Evolutionary conservation across 1,140 invertebrate species (phyloP), one percentile per base, ranked within the genome.

Genomic region (Polyergus mexicanus): DNA sequence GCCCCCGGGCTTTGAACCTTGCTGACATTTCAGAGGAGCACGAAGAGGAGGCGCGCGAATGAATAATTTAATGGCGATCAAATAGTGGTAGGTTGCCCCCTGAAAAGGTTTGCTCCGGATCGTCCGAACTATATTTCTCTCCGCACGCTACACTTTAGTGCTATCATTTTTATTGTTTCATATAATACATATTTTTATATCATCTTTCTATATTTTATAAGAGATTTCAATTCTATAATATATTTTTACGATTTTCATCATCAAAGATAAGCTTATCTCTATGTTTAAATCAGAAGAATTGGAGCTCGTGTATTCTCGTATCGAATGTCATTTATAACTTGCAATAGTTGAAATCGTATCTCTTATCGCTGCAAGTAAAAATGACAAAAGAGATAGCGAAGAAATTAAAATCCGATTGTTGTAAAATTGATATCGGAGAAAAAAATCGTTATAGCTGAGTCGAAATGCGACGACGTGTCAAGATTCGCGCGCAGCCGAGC

Each of bases 401-500:
- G 11, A n/a, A n/a, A 76, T 13, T 16, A 28, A 44, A 44, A 77
- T 32, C 85, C 72, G 74, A 86, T 88, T 47, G 19, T 76, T 72
- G 25, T 54, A 63, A 38, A 32, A 75, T 51, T 62, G 19, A 56
- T 51, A 10, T 58, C 66, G 35, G 13, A 71, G 66, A 11, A 44
- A 25, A 75, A 35, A 58, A 83, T 35, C 58, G 60, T 4, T 13
- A 25, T 74, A 41, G 35, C 16, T 74, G 65, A 66, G 75, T 83
- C 63, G 62, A 51, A 62, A 86, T 47, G 60, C 85, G 66, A 62
- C 75, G 84, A 76, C 76, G 84, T 88, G 87, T 89, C 87, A 89
- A 86, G 58, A 88, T 74, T 80, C 74, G 74, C 19, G 72, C 68
- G 72, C 68, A 93, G 93, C 92, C 91, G 91, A 91, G 92, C 92